These are phyloP conservation scores for Dicentrarchus labrax DNA, from an alignment of 2,113 vertebrate genomes.

Conservation along the genomic window DNA sequence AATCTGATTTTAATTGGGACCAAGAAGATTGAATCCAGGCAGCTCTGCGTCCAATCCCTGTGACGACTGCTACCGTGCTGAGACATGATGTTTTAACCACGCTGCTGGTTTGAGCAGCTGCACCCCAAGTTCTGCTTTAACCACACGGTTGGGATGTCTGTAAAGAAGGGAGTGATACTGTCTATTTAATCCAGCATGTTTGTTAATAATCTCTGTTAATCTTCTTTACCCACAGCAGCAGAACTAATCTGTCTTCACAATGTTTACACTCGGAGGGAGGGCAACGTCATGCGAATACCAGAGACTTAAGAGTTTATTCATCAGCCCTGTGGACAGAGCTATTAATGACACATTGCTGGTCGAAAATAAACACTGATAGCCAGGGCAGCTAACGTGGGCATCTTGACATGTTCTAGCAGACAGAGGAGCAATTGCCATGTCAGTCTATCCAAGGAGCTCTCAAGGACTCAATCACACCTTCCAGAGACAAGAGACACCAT, in stretches of 20 bases:
- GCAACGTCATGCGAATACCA: conserved; percentile 48
- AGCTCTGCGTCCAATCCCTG: conserved; percentile 47
- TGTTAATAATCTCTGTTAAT: conserved; percentile 81
- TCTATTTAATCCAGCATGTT: conserved; percentile 76
- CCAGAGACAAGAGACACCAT: conserved; percentile 30
- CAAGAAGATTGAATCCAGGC: conserved; percentile 69
- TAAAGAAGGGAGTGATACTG: conserved; percentile 58
- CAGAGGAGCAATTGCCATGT: conserved; percentile 37
- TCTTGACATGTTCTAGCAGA: conserved; percentile 43
- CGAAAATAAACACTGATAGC: conserved; percentile 49
- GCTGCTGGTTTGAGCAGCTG: conserved; percentile 45
- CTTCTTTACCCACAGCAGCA: conserved; percentile 77
- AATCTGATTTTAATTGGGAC: conserved; percentile 79
- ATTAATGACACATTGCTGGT: conserved; percentile 55
- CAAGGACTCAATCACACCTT: conserved; percentile 53
- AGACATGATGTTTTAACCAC: conserved; percentile 37
- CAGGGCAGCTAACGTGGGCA: conserved; percentile 6
- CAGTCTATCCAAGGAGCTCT: conserved; percentile 50
- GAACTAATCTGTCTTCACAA: conserved; percentile 77
- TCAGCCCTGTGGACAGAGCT: conserved; percentile 51
- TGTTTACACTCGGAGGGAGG: conserved; percentile 73
- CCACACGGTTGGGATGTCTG: conserved; percentile 34
- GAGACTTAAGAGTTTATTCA: conserved; percentile 64
- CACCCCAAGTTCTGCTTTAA: conserved; percentile 44
- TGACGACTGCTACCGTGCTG: conserved; percentile 12